phyloP scores from a whole-genome alignment of 1,140 invertebrate species.

The Euura saliciscinereae region DNA sequence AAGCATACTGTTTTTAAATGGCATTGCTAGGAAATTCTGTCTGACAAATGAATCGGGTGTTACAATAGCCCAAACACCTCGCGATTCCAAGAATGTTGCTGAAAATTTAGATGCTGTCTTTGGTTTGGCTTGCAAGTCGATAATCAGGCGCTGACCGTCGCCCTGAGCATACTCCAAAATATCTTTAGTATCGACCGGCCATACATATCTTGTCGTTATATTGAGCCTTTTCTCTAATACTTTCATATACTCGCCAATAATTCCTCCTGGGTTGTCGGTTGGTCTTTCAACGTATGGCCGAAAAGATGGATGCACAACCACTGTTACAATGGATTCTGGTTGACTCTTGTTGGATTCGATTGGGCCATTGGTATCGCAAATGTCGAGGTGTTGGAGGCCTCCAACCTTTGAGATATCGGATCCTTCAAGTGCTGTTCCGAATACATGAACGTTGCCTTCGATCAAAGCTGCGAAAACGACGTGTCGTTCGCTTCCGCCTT shows the following conservation, averaged over 20 bases:
- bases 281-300: constrained; percentile 27
- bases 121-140: constrained; percentile 29
- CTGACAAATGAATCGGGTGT: too few species aligned
- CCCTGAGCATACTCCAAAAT: constrained; percentile 25
- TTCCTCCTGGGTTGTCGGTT: constrained; percentile 27
- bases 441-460: not conserved
- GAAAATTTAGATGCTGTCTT: constrained; percentile 28
- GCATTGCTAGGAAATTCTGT: constrained; percentile 23
- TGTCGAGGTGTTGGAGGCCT: not conserved
- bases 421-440: not conserved
- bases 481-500: not conserved
- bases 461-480: not conserved
- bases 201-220: constrained; percentile 30
- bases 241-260: constrained; percentile 24
- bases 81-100: constrained; percentile 23
- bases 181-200: constrained; percentile 19
- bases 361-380: not conserved
- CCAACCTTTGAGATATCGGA: not conserved
- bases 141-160: constrained; percentile 30
- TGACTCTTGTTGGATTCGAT: not conserved
- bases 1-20: constrained; percentile 30
- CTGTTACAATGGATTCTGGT: constrained; percentile 20
- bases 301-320: constrained; percentile 32
- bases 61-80: constrained; percentile 23
- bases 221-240: constrained; percentile 28